Evolutionary conservation across 2,888 invertebrate species (phyloP).

Genomic region (Aricia artaxerxes): DNA sequence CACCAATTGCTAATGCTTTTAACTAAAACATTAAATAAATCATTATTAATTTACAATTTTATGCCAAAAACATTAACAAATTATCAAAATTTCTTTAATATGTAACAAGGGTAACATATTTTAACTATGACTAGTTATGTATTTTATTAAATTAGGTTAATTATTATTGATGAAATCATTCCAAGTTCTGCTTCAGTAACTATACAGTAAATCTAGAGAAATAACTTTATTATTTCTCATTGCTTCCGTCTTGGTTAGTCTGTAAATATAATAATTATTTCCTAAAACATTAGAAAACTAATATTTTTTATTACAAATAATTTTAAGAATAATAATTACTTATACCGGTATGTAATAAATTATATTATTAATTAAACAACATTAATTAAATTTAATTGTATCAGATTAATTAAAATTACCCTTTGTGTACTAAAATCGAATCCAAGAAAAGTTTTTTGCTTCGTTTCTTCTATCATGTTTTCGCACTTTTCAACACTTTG

Average conservation of each 20-base stretch:
- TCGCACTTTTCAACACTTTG: slow-evolving; percentile 59
- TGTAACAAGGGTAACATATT: not conserved
- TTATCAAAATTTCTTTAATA: not conserved
- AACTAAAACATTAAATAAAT: slow-evolving; percentile 80
- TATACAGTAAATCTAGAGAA: not conserved
- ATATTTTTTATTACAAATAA: no score
- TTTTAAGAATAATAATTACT: no score
- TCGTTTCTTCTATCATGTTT: slow-evolving; percentile 66
- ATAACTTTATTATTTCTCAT: no score
- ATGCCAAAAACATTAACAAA: not conserved
- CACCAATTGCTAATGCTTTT: slow-evolving; percentile 92
- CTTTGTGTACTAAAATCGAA: slow-evolving; percentile 94
- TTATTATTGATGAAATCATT: not conserved
- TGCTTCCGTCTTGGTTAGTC: no score
- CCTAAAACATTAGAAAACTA: no score
- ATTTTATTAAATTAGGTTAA: not conserved
- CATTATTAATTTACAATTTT: not conserved
- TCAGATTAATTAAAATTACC: slow-evolving; percentile 73
- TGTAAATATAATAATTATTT: no score
- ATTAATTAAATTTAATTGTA: not conserved
- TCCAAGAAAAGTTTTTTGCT: slow-evolving; percentile 85
- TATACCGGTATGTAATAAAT: no score
- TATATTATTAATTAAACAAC: no score
- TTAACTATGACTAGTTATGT: not conserved
- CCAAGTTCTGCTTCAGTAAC: not conserved